Conservation (phyloP, 2,888 invertebrate species). For the Rhimphoctona megacephalus region DNA sequence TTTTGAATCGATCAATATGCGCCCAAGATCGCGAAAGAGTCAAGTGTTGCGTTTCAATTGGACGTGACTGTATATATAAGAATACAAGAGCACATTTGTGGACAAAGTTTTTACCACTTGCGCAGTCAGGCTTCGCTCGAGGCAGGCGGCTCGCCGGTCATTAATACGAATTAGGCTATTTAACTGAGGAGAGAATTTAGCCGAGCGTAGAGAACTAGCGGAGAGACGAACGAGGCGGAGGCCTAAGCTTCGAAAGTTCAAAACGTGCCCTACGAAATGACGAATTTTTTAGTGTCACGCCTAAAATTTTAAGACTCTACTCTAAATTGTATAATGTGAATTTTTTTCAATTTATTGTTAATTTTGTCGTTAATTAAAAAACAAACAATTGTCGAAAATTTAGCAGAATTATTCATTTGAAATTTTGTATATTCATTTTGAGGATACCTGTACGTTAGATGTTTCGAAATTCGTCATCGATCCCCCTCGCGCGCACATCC, state of each 20-base stretch:
- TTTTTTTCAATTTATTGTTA: background rate
- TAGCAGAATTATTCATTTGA: background rate
- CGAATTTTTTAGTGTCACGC: background rate
- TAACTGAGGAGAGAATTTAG: slow-evolving; percentile 71
- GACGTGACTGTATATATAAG: background rate
- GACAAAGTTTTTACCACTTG: slow-evolving; percentile 42
- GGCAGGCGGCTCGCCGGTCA: slow-evolving; percentile 68
- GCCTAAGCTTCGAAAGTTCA: background rate
- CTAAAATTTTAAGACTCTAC: background rate
- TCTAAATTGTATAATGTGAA: background rate
- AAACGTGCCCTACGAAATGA: background rate
- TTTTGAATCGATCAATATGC: too few relatives aligned
- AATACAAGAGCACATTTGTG: background rate
- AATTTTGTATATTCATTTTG: background rate
- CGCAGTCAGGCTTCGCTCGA: background rate
- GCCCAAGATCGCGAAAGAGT: too few relatives aligned
- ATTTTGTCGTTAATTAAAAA: background rate
- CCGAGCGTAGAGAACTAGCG: slow-evolving; percentile 41
- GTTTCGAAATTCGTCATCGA: slow-evolving; percentile 12
- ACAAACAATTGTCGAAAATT: background rate
- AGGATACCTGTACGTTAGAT: background rate
- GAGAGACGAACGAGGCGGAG: slow-evolving; percentile 1
- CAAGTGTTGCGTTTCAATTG: too few relatives aligned
- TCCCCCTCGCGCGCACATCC: slow-evolving; percentile 5
- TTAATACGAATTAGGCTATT: slow-evolving; percentile 82